Base-by-base conservation (phyloP, 2,113 vertebrate species). In the Cercopithecus mona region DNA sequence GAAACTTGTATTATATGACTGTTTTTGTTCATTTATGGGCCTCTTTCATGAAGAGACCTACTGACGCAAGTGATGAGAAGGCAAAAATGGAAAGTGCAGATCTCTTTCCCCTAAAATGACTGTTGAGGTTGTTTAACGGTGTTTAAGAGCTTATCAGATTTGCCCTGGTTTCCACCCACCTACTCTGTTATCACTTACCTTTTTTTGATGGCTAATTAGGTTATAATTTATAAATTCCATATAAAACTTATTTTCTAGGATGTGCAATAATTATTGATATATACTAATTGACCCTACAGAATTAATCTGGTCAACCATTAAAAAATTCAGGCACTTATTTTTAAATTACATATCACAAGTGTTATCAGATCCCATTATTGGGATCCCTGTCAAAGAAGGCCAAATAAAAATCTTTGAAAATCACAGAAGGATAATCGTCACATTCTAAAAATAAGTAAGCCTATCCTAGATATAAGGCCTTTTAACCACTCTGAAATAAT, bases 51-150 rank as follows among this genome's bases (percentile, higher is more conserved):
- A 76, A 97, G 88, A 97, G 61, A 55, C 0, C 0, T 92, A 95
- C 85, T 87, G 57, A 50, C 8, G 5, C 38, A 88, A 95, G 88
- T 68, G 35, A 97, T 97, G 93, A 95, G 82, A 95, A 50, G 8
- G 96, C 92, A 96, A 97, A 98, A 91, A 10, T 89, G 66, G 89
- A 97, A 97, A 96, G 84, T 12, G 50, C 40, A 86, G 87, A 96
- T 80, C 8, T 27, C 82, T 35, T 91, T 94, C 82, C n/a, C 5
- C 35, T 96, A 80, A 88, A 11, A 43, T 66, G 8, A 81, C 13
- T 59, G 11, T 22, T 48, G 38, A 52, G 76, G 18, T 45, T 96
- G 72, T 85, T 97, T 97, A 95, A 96, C 96, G 91, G 68, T 78
- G 88, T 88, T 68, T 83, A 55, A n/a, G 88, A 64, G 75, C 12